phyloP scores from a whole-genome alignment of 2,797 vertebrate species.

The Thamnophis elegans region DNA sequence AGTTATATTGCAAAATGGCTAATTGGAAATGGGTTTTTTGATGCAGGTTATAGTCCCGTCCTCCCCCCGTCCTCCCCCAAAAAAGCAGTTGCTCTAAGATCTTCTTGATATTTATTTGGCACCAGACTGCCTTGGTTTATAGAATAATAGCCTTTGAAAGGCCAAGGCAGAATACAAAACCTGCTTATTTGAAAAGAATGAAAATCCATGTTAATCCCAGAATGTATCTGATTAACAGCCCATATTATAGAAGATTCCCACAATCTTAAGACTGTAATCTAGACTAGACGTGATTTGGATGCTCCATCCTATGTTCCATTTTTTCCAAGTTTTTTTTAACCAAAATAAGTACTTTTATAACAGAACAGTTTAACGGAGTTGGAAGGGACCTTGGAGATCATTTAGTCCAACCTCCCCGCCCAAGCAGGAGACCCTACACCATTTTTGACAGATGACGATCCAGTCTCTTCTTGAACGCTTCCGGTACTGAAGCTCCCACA shows the following conservation, averaged over 20 bases:
- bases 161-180: neutral
- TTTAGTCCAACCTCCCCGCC: no score
- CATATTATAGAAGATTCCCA: neutral
- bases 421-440: no score
- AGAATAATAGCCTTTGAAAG: neutral
- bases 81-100: neutral
- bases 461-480: no score
- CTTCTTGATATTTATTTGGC: neutral
- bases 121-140: neutral
- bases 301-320: neutral
- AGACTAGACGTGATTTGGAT: neutral
- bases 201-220: neutral
- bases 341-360: neutral
- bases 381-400: no score
- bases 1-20: conserved; percentile 6
- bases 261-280: neutral
- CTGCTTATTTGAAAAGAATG: neutral
- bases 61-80: no score
- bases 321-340: neutral
- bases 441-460: no score
- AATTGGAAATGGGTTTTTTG: neutral
- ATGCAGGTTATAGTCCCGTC: neutral
- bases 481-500: no score
- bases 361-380: no score
- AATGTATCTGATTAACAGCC: neutral